Evolutionary conservation across 2,797 vertebrate species (phyloP).

Genomic region (Otus scops): DNA sequence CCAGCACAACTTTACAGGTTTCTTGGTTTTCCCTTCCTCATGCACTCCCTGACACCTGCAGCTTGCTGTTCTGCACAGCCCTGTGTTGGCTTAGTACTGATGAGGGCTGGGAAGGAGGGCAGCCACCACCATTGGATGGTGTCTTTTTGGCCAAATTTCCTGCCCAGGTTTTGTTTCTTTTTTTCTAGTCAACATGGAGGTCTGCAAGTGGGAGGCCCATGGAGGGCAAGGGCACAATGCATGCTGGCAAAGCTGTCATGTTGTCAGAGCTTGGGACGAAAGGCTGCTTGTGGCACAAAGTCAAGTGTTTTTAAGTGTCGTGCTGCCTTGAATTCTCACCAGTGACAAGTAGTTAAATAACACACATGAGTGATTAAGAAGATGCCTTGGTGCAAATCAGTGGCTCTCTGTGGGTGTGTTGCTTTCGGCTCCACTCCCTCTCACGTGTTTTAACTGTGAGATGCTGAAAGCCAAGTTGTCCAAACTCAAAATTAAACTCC

Average conservation of each 20-base stretch:
- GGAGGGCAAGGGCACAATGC: no score
- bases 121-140: background rate
- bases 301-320: accelerated
- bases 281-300: accelerated
- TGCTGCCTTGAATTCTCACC: accelerated
- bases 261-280: background rate
- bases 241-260: accelerated
- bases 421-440: background rate
- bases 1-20: background rate
- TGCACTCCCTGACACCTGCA: accelerated
- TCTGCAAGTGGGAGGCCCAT: background rate
- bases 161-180: background rate
- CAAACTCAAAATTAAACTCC: background rate
- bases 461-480: background rate
- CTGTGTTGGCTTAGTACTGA: background rate
- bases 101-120: background rate
- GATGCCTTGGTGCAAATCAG: background rate
- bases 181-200: background rate
- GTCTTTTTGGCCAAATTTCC: background rate
- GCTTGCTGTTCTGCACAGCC: background rate
- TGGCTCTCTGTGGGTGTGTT: background rate
- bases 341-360: background rate
- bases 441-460: accelerated
- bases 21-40: background rate
- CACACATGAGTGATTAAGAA: background rate